These are phyloP conservation scores for Dipodomys merriami DNA, from an alignment of 2,113 vertebrate genomes.

Conservation along the genomic window DNA sequence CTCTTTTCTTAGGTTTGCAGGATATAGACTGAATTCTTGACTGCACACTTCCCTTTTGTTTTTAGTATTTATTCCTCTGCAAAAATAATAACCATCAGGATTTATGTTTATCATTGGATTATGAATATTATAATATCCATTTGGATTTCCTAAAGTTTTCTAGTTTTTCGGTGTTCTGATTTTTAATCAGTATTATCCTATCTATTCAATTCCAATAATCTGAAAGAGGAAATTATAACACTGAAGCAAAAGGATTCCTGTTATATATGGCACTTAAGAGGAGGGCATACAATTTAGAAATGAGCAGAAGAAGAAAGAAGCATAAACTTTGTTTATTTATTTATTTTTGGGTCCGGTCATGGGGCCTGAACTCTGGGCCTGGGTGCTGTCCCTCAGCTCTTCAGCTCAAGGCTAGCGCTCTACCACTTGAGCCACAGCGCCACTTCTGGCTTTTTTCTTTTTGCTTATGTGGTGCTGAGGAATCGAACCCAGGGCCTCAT, in stretches of 20 bases:
- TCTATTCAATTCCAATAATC: background rate
- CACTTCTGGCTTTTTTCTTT: too few relatives aligned
- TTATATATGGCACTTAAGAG: constrained; percentile 22
- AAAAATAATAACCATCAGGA: background rate
- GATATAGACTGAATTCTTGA: too few relatives aligned
- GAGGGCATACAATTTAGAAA: background rate
- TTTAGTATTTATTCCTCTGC: background rate
- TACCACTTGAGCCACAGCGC: too few relatives aligned
- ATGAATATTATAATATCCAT: background rate
- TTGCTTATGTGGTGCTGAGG: too few relatives aligned
- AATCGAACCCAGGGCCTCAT: too few relatives aligned
- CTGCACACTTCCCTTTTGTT: background rate
- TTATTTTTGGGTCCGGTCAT: too few relatives aligned
- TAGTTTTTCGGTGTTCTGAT: background rate
- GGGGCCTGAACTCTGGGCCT: too few relatives aligned
- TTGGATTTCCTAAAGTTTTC: background rate
- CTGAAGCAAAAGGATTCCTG: background rate
- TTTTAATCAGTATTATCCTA: background rate
- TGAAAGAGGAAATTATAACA: background rate
- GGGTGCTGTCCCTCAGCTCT: too few relatives aligned
- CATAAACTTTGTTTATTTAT: background rate
- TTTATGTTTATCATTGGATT: background rate
- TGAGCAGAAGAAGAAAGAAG: background rate
- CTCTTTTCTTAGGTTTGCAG: too few relatives aligned
- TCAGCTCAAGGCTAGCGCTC: too few relatives aligned